A percentile compares a stretch with the other conserved stretches of the same genome.
Evolutionary conservation across 2,888 invertebrate genomes (phyloP).

Genomic region (Philereme vetulata): DNA sequence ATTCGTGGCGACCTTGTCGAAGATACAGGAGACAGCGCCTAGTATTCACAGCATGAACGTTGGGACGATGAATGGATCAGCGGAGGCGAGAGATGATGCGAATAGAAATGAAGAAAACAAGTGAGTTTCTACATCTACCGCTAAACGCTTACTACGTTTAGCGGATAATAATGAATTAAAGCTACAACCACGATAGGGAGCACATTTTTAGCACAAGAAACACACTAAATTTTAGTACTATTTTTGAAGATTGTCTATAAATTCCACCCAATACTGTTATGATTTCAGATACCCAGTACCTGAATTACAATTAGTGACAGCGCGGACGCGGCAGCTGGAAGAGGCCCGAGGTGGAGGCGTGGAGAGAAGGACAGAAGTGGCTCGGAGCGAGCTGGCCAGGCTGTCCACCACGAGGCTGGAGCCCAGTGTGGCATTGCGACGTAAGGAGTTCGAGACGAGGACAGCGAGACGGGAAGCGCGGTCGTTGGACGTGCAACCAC

Average conservation of each 20-base stretch:
- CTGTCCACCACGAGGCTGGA: conserved; percentile 87
- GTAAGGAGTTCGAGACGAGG: conserved; percentile 88
- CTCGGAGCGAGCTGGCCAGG: conserved; percentile 87
- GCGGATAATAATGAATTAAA: too few relatives aligned
- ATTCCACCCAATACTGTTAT: not conserved
- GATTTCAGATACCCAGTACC: conserved; percentile 70
- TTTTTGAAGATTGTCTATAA: too few relatives aligned
- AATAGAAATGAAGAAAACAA: conserved; percentile 72
- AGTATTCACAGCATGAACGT: conserved; percentile 66
- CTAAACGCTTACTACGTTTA: too few relatives aligned
- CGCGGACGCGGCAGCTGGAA: conserved; percentile 89
- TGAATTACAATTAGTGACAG: conserved; percentile 88
- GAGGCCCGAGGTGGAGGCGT: conserved; percentile 84
- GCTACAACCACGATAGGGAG: too few relatives aligned
- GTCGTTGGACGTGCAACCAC: conserved; percentile 76
- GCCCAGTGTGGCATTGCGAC: conserved; percentile 89
- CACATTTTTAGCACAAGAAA: too few relatives aligned
- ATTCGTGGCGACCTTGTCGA: conserved; percentile 85
- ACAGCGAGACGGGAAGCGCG: conserved; percentile 68
- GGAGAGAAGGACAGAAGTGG: conserved; percentile 86
- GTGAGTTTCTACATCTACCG: conserved; percentile 46
- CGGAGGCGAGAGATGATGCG: conserved; percentile 62
- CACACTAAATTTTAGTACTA: too few relatives aligned
- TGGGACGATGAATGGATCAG: conserved; percentile 73
- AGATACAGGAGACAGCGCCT: conserved; percentile 86